Evolutionary conservation across 2,113 vertebrate species (phyloP), one percentile per base, ranked within the genome.

Genomic region (Poeciliopsis turrubarensis): DNA sequence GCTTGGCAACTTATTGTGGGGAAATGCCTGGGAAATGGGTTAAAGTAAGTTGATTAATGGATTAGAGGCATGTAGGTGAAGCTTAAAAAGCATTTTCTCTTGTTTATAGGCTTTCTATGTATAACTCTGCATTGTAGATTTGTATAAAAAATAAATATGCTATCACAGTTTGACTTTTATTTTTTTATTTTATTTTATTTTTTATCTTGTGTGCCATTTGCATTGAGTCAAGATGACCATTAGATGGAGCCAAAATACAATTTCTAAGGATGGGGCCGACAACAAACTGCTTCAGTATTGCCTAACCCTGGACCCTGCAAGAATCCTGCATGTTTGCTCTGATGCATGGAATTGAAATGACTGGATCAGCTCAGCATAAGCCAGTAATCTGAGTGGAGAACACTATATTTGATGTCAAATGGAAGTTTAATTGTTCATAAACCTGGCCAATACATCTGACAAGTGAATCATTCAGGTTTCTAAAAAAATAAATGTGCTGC

Each of bases 141-240:
- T 70, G 86, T 81, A 82, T 74, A 80, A 78, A 77, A 88, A 79
- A 77, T 64, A 85, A 77, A 72, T 19, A 1, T 86, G 68, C 31
- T 29, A 80, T 78, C 32, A 51, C 29, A 22, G 26, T 34, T 61
- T 63, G 9, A 25, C 37, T 26, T 66, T 60, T 6, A 72, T 31
- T 22, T n/a, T 72, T 3, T 7, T n/a, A n/a, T 26, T 66, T 60
- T 6, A 72, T 31, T 22, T n/a, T 72, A 1, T 7, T 64, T 9
- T 72, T 26, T 14, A n/a, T 78, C 1, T 4, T 2, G 10, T 72
- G 67, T 80, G 29, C 0, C 6, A 19, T 47, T 34, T 84, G 73
- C 22, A 69, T 13, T 68, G 41, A 5, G 4, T 8, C 3, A 9
- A 3, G 37, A 31, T 39, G 44, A 1, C 81, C 88, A 72, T 73